phyloP scores from a whole-genome alignment of 2,113 vertebrate genomes.

The Callorhinus ursinus region DNA sequence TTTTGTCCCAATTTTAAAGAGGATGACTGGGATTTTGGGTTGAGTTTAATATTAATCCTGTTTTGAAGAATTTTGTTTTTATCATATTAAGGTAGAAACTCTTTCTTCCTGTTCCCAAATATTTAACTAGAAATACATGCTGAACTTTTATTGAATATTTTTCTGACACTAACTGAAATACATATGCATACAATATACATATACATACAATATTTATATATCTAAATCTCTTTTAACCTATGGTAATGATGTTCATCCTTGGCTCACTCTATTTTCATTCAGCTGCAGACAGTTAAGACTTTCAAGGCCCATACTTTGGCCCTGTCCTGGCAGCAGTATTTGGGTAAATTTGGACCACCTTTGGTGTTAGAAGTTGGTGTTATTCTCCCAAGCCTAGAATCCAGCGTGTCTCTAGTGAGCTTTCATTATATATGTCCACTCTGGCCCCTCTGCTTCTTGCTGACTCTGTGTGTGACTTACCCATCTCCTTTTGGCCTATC shows the following conservation, averaged over 20 bases:
- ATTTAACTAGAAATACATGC: background rate
- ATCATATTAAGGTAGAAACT: background rate
- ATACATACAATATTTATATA: background rate
- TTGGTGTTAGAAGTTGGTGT: background rate
- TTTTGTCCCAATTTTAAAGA: background rate
- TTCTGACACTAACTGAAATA: background rate
- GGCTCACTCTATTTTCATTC: background rate
- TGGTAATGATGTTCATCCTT: background rate
- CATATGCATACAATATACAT: background rate
- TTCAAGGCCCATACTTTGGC: rapidly evolving
- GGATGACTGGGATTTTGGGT: background rate
- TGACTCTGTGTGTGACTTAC: background rate
- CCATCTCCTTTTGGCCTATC: rapidly evolving
- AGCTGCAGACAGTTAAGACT: background rate
- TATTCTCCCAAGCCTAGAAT: background rate
- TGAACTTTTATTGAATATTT: background rate
- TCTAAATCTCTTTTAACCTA: background rate
- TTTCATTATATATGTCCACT: rapidly evolving
- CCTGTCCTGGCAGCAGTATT: background rate
- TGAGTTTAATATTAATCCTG: background rate
- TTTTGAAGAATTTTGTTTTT: background rate
- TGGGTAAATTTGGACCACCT: background rate
- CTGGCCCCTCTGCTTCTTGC: background rate
- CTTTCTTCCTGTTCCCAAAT: background rate
- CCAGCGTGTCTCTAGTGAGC: background rate